phyloP scores from a whole-genome alignment of 2,888 invertebrate genomes.

The Tubulanus polymorphus region DNA sequence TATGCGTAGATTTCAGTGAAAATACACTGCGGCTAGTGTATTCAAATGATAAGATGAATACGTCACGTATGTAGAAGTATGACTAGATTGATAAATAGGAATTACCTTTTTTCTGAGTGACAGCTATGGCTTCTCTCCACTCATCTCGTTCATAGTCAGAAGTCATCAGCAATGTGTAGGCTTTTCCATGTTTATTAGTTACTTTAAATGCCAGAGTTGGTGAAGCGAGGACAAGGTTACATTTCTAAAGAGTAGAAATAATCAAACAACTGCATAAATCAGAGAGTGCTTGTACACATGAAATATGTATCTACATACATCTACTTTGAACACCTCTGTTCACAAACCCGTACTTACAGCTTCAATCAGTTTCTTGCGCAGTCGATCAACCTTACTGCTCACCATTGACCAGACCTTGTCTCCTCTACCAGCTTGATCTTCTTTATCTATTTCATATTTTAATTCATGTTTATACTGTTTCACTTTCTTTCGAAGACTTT shows the following conservation, averaged over 20 bases:
- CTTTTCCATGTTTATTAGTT: constrained; percentile 61
- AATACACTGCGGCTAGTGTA: too few relatives aligned
- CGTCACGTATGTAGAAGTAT: not conserved
- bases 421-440: constrained; percentile 21
- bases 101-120: constrained; percentile 63
- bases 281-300: not conserved
- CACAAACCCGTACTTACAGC: constrained; percentile 26
- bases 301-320: not conserved
- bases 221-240: constrained; percentile 82
- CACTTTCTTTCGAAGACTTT: constrained; percentile 39
- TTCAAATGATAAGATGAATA: too few relatives aligned
- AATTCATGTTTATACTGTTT: constrained; percentile 35
- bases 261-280: not conserved
- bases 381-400: constrained; percentile 64
- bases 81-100: not conserved
- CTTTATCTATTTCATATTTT: constrained; percentile 29
- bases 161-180: constrained; percentile 77
- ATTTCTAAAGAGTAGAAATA: constrained; percentile 62
- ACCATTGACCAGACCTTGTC: constrained; percentile 1
- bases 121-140: constrained; percentile 88
- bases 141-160: constrained; percentile 91
- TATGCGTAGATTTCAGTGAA: too few relatives aligned
- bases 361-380: constrained; percentile 84
- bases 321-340: constrained; percentile 1
- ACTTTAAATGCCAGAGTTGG: constrained; percentile 83